Percentiles rank a stretch among this genome's conserved stretches.
phyloP scores from a whole-genome alignment of 1,140 invertebrate genomes.

The Ceratina australensis region DNA sequence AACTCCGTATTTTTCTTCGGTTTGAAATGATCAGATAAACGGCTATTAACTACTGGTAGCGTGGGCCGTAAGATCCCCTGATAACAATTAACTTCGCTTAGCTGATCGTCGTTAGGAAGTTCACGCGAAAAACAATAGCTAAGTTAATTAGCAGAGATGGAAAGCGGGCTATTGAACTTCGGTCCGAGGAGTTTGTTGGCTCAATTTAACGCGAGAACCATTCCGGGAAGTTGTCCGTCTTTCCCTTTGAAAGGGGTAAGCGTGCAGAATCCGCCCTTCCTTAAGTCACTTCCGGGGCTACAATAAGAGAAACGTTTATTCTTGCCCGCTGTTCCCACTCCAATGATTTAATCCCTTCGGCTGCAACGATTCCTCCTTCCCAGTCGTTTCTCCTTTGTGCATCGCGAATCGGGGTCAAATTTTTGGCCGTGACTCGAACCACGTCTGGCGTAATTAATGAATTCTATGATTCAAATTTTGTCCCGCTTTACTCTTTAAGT shows the following conservation, averaged over 20 bases:
- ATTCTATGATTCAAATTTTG: not conserved
- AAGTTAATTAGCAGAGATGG: constrained; percentile 16
- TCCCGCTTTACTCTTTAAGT: no score
- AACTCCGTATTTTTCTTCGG: no score
- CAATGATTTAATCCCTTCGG: constrained; percentile 21
- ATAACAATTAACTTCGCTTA: not conserved
- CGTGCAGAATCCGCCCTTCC: not conserved
- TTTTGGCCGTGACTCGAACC: not conserved
- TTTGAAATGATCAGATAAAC: not conserved
- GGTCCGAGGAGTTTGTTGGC: constrained; percentile 20
- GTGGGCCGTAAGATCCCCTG: not conserved
- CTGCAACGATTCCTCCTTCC: not conserved
- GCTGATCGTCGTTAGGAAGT: not conserved
- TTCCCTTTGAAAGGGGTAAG: constrained; percentile 10
- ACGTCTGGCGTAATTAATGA: not conserved
- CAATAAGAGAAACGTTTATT: constrained; percentile 25
- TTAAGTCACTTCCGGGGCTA: not conserved
- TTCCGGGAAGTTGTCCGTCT: constrained; percentile 18
- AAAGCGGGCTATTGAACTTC: constrained; percentile 20
- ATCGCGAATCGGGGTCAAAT: not conserved
- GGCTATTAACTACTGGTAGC: not conserved
- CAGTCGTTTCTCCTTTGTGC: not conserved
- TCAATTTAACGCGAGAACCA: constrained; percentile 23
- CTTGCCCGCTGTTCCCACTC: not conserved
- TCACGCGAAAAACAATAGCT: constrained; percentile 13